A percentile compares a stretch with the other conserved stretches of the same genome.
Evolutionary conservation across 2,888 invertebrate genomes (phyloP).

Genomic region (Nowickia ferox): DNA sequence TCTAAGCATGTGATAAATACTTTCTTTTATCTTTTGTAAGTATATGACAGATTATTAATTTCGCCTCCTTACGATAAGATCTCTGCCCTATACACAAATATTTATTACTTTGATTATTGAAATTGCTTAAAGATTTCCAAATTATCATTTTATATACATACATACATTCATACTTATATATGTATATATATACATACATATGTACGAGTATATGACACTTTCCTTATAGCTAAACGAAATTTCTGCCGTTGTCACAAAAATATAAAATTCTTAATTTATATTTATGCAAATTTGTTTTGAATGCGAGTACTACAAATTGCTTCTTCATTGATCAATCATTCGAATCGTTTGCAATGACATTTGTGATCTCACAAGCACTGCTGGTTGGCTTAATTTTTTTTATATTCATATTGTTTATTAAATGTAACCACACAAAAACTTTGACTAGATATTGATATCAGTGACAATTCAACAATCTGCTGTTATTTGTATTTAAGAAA

Average conservation of each 20-base stretch:
- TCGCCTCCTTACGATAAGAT: no score
- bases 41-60: no score
- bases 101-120: no score
- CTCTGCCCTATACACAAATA: no score
- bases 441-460: constrained; percentile 73
- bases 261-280: background rate
- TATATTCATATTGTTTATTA: constrained; percentile 43
- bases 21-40: no score
- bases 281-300: constrained; percentile 59
- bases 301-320: constrained; percentile 74
- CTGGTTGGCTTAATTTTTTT: constrained; percentile 16
- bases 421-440: constrained; percentile 71
- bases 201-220: background rate
- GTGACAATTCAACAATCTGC: constrained; percentile 58
- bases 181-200: no score
- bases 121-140: background rate
- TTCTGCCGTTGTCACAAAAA: background rate
- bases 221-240: background rate
- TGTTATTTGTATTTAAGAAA: background rate
- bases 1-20: no score
- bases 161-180: no score
- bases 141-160: background rate
- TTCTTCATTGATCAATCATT: constrained; percentile 81
- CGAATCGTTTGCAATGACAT: constrained; percentile 76
- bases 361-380: constrained; percentile 76